Conservation (phyloP, 2,888 invertebrate genomes). For the Diarsia mendica region DNA sequence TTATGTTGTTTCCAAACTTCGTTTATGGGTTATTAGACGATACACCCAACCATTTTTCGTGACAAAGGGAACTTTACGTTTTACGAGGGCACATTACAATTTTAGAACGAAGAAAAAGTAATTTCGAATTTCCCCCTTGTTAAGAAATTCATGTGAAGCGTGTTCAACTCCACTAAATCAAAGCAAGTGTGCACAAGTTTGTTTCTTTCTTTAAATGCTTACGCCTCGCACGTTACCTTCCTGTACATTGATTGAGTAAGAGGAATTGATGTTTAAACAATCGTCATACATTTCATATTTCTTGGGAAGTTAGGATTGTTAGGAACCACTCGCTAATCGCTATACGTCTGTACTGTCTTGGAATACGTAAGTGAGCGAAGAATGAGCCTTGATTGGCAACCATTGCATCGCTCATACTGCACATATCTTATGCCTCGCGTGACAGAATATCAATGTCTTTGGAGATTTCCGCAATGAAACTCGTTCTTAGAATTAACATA, state of each 20-base stretch:
- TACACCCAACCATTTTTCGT: constrained; percentile 52
- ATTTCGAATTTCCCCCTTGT: constrained; percentile 53
- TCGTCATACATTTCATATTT: constrained; percentile 58
- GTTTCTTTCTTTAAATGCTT: constrained; percentile 51
- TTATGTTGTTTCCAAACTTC: constrained; percentile 30
- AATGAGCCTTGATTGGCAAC: constrained; percentile 84
- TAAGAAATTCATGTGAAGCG: constrained; percentile 54
- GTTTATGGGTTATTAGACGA: constrained; percentile 45
- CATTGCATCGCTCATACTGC: constrained; percentile 76
- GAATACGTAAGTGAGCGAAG: constrained; percentile 57
- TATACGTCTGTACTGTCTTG: constrained; percentile 37
- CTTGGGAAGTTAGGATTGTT: constrained; percentile 50
- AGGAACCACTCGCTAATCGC: constrained; percentile 42
- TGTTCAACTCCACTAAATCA: constrained; percentile 61
- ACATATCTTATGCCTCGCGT: constrained; percentile 59
- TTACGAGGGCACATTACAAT: constrained; percentile 56
- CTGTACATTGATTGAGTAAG: constrained; percentile 52
- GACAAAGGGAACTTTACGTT: constrained; percentile 63
- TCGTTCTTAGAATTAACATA: constrained; percentile 67
- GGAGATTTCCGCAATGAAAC: constrained; percentile 62
- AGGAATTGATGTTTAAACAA: constrained; percentile 60
- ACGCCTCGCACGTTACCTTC: constrained; percentile 49
- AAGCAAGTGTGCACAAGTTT: constrained; percentile 42
- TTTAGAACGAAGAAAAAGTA: constrained; percentile 50
- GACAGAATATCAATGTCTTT: constrained; percentile 67